Evolutionary conservation across 2,888 invertebrate species (phyloP).

Genomic region (Andrena marginata): DNA sequence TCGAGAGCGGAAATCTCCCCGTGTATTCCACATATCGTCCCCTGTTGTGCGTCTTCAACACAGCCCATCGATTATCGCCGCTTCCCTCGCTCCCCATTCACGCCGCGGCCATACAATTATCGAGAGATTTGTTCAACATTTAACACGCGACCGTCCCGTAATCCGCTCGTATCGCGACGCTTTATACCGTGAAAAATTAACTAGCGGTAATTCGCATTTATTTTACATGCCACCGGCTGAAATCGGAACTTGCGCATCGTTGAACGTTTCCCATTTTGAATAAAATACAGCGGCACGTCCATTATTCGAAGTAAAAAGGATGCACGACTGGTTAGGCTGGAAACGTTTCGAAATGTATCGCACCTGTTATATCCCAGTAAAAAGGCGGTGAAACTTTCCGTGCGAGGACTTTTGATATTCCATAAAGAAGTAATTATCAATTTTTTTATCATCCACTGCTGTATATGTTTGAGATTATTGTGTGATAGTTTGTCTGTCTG

Average conservation of each 20-base stretch:
- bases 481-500: no score
- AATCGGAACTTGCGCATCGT: conserved; percentile 21
- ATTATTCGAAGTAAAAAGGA: conserved; percentile 13
- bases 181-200: conserved; percentile 66
- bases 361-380: no score
- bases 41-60: conserved; percentile 33
- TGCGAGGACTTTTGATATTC: no score
- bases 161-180: conserved; percentile 44
- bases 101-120: conserved; percentile 49
- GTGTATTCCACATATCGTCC: conserved; percentile 27
- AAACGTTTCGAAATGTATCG: no score
- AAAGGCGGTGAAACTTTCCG: no score
- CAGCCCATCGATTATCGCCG: conserved; percentile 46
- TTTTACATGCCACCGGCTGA: conserved; percentile 52
- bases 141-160: conserved; percentile 57
- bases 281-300: conserved; percentile 17
- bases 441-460: no score
- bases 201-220: conserved; percentile 64
- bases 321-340: no score
- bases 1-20: conserved; percentile 23
- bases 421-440: no score
- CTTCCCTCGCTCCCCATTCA: conserved; percentile 19
- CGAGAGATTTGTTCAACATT: conserved; percentile 63
- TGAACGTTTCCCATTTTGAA: conserved; percentile 17
- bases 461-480: no score